Conservation (phyloP, 1,140 invertebrate genomes). For the Bactericera cockerelli region DNA sequence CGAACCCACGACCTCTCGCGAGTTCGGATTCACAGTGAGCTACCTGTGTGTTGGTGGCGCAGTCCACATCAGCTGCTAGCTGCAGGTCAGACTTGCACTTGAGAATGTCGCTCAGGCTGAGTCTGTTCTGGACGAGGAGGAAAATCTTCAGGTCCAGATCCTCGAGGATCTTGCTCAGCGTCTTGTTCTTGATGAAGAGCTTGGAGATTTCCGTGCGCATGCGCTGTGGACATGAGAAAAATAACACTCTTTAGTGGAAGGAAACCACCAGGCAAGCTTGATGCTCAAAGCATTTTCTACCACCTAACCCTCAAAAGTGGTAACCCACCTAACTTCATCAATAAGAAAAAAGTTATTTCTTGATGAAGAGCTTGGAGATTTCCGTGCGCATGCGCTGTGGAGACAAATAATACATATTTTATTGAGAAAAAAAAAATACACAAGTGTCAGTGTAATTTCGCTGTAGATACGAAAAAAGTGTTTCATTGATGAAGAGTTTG, state of each 20-base stretch:
- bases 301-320: no score
- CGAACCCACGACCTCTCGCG: no score
- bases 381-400: conserved; percentile 47
- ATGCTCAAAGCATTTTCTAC: no score
- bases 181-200: conserved; percentile 56
- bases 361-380: conserved; percentile 55
- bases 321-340: background rate
- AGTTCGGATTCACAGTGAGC: no score
- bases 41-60: no score
- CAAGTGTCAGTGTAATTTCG: background rate
- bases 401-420: conserved; percentile 11
- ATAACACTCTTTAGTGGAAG: conserved; percentile 8
- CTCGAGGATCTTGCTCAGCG: conserved; percentile 55
- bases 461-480: conserved; percentile 10
- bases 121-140: conserved; percentile 62
- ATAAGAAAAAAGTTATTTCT: conserved; percentile 32
- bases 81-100: background rate
- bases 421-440: no score
- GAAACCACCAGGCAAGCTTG: no score
- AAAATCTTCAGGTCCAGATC: conserved; percentile 72
- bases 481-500: conserved; percentile 52
- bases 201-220: conserved; percentile 57
- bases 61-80: no score
- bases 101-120: conserved; percentile 46
- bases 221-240: conserved; percentile 31